A percentile compares a stretch with the other conserved stretches of the same genome.
phyloP scores from a whole-genome alignment of 2,888 invertebrate genomes.

The Hololepta plana region DNA sequence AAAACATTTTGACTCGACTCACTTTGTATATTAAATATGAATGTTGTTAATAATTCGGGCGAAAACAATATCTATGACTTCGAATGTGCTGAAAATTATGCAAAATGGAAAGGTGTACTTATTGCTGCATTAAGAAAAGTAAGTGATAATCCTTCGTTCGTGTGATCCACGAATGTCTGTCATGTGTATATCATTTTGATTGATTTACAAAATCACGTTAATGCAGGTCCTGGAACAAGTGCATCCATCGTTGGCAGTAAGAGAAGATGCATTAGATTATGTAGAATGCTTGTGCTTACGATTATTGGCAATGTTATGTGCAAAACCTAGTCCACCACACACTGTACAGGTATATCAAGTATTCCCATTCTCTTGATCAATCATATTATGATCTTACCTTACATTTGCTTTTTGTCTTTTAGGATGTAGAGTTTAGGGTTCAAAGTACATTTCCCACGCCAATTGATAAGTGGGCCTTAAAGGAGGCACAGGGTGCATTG shows the following conservation, averaged over 20 bases:
- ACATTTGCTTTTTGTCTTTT: conserved; percentile 13
- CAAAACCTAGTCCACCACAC: conserved; percentile 60
- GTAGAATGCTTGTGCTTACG: conserved; percentile 83
- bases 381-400: conserved; percentile 1
- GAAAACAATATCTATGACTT: conserved; percentile 56
- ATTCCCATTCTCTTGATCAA: background rate
- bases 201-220: too few relatives aligned
- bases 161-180: too few relatives aligned
- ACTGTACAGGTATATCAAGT: conserved; percentile 45
- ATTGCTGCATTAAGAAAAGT: conserved; percentile 77
- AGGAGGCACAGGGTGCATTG: conserved; percentile 71
- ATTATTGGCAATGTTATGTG: conserved; percentile 74
- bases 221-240: conserved; percentile 82
- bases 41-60: conserved; percentile 29
- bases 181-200: conserved; percentile 1
- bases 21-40: conserved; percentile 23
- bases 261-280: conserved; percentile 80
- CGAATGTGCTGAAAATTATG: conserved; percentile 70
- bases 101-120: conserved; percentile 86
- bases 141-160: too few relatives aligned
- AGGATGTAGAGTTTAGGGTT: conserved; percentile 89
- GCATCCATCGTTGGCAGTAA: conserved; percentile 68
- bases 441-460: conserved; percentile 87
- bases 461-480: conserved; percentile 83
- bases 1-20: too few relatives aligned